Conservation (phyloP, 1,140 invertebrate species). For the Drosophila nikananu region DNA sequence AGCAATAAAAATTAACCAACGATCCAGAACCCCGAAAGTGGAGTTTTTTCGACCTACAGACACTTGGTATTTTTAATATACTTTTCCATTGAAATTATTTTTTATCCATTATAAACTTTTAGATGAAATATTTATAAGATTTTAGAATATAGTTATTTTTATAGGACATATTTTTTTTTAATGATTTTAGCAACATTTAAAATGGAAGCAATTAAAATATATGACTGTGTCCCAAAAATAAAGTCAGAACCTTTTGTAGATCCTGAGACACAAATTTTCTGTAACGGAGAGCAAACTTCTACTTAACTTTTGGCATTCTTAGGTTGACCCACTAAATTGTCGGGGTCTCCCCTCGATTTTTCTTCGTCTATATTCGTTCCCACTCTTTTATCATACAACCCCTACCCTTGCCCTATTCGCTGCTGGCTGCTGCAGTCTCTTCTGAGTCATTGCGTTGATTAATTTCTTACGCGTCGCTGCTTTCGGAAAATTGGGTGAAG, state of each 20-base stretch:
- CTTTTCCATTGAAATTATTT: not conserved
- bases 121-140: not conserved
- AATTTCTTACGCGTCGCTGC: constrained; percentile 43
- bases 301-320: constrained; percentile 13
- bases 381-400: constrained; percentile 6
- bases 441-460: constrained; percentile 40
- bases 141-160: not conserved
- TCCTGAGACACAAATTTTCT: not conserved
- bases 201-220: not conserved
- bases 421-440: constrained; percentile 19
- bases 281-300: not conserved
- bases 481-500: constrained; percentile 37
- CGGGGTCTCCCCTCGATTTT: constrained; percentile 3
- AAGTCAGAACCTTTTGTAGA: not conserved
- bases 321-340: constrained; percentile 13
- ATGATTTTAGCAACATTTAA: not conserved
- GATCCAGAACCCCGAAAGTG: constrained; percentile 17
- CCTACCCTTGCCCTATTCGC: constrained; percentile 1
- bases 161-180: not conserved
- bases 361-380: not conserved
- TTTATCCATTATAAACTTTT: not conserved
- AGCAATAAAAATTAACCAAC: constrained; percentile 29
- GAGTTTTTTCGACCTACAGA: not conserved
- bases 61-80: not conserved
- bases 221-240: not conserved